phyloP scores from a whole-genome alignment of 1,140 invertebrate genomes.

The Drosophila pectinifera region DNA sequence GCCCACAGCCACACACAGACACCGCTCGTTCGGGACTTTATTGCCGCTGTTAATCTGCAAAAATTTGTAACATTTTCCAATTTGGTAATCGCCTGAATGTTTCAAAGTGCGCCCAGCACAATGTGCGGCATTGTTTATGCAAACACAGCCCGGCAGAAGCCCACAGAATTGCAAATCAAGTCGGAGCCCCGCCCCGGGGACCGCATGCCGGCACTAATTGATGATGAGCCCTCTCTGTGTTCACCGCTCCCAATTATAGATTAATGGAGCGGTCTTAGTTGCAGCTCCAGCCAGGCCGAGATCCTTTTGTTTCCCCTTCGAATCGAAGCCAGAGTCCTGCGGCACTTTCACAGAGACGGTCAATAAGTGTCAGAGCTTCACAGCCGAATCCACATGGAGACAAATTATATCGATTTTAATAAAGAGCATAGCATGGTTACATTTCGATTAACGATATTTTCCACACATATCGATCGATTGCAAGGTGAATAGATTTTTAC shows the following conservation, averaged over 20 bases:
- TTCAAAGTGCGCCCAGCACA: constrained; percentile 26
- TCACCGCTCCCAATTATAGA: constrained; percentile 30
- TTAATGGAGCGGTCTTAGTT: constrained; percentile 27
- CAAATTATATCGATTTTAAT: background rate
- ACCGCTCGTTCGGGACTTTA: constrained; percentile 31
- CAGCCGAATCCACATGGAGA: background rate
- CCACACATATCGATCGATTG: no score
- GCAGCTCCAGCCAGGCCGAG: constrained; percentile 5
- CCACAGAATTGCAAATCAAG: constrained; percentile 32
- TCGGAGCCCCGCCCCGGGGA: background rate
- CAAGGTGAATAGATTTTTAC: no score
- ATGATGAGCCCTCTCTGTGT: constrained; percentile 5
- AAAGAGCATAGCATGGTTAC: no score
- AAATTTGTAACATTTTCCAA: constrained; percentile 56
- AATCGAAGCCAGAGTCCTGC: background rate
- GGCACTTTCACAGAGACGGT: no score
- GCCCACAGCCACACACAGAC: constrained; percentile 19
- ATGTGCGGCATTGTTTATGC: constrained; percentile 22
- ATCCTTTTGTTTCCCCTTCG: constrained; percentile 2
- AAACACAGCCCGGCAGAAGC: constrained; percentile 7
- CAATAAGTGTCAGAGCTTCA: background rate
- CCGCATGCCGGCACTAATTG: constrained; percentile 21
- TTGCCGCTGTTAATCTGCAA: constrained; percentile 50
- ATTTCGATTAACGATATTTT: no score
- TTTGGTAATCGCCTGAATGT: constrained; percentile 47